A percentile compares a stretch with the other conserved stretches of the same genome.
Conservation (phyloP, 2,888 invertebrate species). For the Drosophila ochracea region DNA sequence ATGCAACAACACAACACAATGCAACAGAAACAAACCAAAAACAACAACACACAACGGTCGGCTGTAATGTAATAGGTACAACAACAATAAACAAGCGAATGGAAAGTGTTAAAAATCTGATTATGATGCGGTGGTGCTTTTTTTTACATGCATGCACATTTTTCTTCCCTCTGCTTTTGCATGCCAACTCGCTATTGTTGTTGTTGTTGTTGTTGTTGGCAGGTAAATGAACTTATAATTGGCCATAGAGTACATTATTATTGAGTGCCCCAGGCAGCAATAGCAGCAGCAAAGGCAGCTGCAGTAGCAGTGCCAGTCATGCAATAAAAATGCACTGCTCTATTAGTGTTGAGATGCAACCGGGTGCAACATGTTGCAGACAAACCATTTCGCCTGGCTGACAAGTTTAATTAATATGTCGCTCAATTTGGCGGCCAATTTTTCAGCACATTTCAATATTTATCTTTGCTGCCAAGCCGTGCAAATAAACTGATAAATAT, state of each 20-base stretch:
- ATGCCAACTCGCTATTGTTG: slow-evolving; percentile 48
- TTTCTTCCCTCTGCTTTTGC: slow-evolving; percentile 71
- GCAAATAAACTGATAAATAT: slow-evolving; percentile 72
- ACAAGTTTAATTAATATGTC: slow-evolving; percentile 49
- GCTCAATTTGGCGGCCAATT: slow-evolving; percentile 44
- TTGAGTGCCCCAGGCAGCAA: slow-evolving; percentile 24
- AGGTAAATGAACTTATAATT: slow-evolving; percentile 81
- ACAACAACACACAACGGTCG: slow-evolving; percentile 17
- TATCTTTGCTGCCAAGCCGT: slow-evolving; percentile 66
- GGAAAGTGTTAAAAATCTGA: slow-evolving; percentile 80
- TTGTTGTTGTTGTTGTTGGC: slow-evolving; percentile 31
- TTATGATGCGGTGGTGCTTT: slow-evolving; percentile 79
- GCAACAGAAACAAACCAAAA: slow-evolving; percentile 6
- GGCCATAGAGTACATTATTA: slow-evolving; percentile 60
- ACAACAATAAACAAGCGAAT: slow-evolving; percentile 57
- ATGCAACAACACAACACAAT: slow-evolving; percentile 52
- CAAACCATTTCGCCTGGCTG: slow-evolving; percentile 9
- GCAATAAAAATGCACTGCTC: slow-evolving; percentile 34
- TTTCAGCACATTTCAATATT: slow-evolving; percentile 69
- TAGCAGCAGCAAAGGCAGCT: not conserved
- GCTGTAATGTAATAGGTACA: slow-evolving; percentile 59
- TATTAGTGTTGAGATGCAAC: slow-evolving; percentile 5
- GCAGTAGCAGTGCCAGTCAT: slow-evolving; percentile 6
- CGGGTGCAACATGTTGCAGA: slow-evolving; percentile 43
- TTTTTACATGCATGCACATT: slow-evolving; percentile 74